Percentiles rank a stretch among this genome's conserved stretches.
Conservation (phyloP, 2,888 invertebrate species). For the Mesochorus sp. region DNA sequence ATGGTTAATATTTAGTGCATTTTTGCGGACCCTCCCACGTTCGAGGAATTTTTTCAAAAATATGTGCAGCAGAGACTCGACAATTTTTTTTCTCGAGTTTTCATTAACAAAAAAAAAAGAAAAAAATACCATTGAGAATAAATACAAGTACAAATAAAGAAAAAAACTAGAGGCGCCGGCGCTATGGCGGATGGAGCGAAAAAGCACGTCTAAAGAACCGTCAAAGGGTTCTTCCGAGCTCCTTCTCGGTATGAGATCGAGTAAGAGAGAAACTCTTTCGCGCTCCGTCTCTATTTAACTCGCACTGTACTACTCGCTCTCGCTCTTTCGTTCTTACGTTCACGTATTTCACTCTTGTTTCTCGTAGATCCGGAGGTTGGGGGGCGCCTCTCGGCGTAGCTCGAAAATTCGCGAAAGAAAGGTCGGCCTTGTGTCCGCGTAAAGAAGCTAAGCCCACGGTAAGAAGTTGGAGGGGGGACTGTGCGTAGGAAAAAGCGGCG, state of each 20-base stretch:
- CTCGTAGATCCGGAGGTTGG: slow-evolving; percentile 9
- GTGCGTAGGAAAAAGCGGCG: slow-evolving; percentile 45
- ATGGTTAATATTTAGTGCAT: too few relatives aligned
- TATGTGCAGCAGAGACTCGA: too few relatives aligned
- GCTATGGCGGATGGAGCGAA: slow-evolving; percentile 71
- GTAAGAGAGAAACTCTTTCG: slow-evolving; percentile 50
- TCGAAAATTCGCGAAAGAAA: slow-evolving; percentile 63
- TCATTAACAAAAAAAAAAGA: too few relatives aligned
- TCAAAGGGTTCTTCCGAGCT: slow-evolving; percentile 77
- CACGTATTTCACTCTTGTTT: slow-evolving; percentile 29
- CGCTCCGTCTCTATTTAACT: slow-evolving; percentile 30
- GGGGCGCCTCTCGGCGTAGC: slow-evolving; percentile 68
- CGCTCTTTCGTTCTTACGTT: slow-evolving; percentile 36
- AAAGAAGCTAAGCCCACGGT: slow-evolving; percentile 34
- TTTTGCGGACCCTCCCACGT: too few relatives aligned
- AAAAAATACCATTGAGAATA: neutral
- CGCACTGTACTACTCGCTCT: slow-evolving; percentile 30
- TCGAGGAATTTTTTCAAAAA: neutral
- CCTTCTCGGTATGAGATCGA: slow-evolving; percentile 73
- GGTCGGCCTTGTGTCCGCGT: slow-evolving; percentile 54
- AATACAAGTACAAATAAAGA: neutral
- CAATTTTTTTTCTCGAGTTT: too few relatives aligned
- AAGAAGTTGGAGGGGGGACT: slow-evolving; percentile 7
- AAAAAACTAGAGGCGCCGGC: slow-evolving; percentile 80
- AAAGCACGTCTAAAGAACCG: slow-evolving; percentile 68